A percentile compares a stretch with the other conserved stretches of the same genome.
These are phyloP conservation scores for Hedya salicella DNA, from an alignment of 2,888 invertebrate species.

Conservation along the genomic window DNA sequence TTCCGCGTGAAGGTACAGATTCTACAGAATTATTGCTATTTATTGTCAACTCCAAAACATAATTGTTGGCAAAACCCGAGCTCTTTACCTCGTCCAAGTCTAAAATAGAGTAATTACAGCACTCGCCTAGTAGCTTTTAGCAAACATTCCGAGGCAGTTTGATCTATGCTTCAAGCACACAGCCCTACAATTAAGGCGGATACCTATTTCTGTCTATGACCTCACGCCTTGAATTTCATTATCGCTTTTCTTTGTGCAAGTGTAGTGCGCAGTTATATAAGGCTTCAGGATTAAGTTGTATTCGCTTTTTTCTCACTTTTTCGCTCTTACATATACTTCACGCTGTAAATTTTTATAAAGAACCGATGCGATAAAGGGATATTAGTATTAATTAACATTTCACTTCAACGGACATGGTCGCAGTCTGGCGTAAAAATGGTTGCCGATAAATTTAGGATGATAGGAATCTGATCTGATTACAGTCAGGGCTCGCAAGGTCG, in stretches of 20 bases:
- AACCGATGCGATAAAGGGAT: not conserved
- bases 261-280: not conserved
- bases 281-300: not conserved
- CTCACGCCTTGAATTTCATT: constrained; percentile 27
- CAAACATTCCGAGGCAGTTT: constrained; percentile 34
- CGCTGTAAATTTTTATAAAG: no score
- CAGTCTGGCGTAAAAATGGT: constrained; percentile 13
- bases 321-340: no score
- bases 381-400: constrained; percentile 13
- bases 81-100: constrained; percentile 3
- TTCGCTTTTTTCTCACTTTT: not conserved
- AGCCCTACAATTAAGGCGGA: constrained; percentile 29
- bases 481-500: constrained; percentile 33
- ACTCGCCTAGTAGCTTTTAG: constrained; percentile 15
- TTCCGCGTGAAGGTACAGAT: no score
- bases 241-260: constrained; percentile 6
- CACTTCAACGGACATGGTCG: not conserved
- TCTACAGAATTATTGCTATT: no score
- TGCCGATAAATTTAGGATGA: constrained; percentile 37
- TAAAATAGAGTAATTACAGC: constrained; percentile 21
- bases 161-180: constrained; percentile 32
- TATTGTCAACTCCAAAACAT: not conserved
- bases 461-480: constrained; percentile 39
- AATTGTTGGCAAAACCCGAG: not conserved
- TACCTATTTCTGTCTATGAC: constrained; percentile 35